These are phyloP conservation scores for Archocentrus centrarchus DNA, from an alignment of 2,113 vertebrate species.

Conservation along the genomic window DNA sequence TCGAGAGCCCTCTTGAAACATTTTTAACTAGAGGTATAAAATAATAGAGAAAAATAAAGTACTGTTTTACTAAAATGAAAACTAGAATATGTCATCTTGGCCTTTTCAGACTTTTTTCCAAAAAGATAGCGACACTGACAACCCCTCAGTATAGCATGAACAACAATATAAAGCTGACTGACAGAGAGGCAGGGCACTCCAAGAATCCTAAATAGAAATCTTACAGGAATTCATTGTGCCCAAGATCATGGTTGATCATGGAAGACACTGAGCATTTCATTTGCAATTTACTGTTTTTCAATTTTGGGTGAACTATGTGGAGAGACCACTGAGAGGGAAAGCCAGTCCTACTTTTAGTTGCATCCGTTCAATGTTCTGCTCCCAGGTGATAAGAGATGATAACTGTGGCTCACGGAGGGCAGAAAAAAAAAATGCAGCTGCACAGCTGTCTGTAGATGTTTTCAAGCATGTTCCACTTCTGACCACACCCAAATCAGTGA, in stretches of 20 bases:
- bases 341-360: neutral
- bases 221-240: no score
- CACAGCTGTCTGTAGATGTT: constrained; percentile 11
- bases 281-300: neutral
- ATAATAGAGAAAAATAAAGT: neutral
- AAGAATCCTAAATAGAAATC: neutral
- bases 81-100: neutral
- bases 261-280: neutral
- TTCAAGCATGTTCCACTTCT: constrained; percentile 15
- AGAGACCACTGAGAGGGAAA: neutral
- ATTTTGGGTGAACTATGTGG: neutral
- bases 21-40: neutral
- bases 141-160: neutral
- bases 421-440: constrained; percentile 4
- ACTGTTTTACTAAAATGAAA: no score
- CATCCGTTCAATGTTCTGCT: neutral
- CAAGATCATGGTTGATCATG: neutral
- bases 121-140: neutral
- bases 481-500: constrained; percentile 43
- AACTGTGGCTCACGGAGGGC: neutral
- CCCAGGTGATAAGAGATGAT: neutral
- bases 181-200: neutral
- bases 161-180: neutral
- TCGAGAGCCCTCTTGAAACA: neutral
- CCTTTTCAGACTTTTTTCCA: neutral